Conservation (phyloP, 1,140 invertebrate genomes). For the Probaryconus sp. region DNA sequence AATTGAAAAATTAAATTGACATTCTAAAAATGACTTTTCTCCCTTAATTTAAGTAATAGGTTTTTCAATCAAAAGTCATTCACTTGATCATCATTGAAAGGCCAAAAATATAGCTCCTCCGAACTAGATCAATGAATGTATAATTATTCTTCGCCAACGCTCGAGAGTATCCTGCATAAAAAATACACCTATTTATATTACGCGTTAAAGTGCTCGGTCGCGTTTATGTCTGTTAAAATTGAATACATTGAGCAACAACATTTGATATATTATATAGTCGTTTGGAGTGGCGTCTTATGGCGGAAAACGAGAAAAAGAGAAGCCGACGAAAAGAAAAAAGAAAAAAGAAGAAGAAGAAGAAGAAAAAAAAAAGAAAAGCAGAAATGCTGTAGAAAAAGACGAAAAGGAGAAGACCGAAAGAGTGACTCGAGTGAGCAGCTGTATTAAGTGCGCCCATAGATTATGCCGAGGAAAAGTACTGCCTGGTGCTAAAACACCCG, state of each 20-base stretch:
- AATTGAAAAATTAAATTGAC: too few relatives aligned
- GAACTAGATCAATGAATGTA: slow-evolving; percentile 49
- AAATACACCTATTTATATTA: slow-evolving; percentile 57
- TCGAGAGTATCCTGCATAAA: slow-evolving; percentile 13
- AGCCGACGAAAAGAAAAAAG: slow-evolving; percentile 10
- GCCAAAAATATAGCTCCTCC: slow-evolving; percentile 36
- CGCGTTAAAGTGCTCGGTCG: slow-evolving; percentile 38
- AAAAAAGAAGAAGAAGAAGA: slow-evolving; percentile 31
- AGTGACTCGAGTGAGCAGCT: slow-evolving; percentile 71
- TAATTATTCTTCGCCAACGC: slow-evolving; percentile 33
- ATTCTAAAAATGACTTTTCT: too few relatives aligned
- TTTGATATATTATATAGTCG: slow-evolving; percentile 74
- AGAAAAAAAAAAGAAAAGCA: slow-evolving; percentile 5
- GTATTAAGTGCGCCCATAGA: slow-evolving; percentile 78
- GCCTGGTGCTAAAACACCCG: slow-evolving; percentile 70
- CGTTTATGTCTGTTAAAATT: slow-evolving; percentile 52
- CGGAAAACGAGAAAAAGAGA: slow-evolving; percentile 34
- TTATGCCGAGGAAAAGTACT: slow-evolving; percentile 69
- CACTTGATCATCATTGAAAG: slow-evolving; percentile 30
- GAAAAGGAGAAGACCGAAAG: slow-evolving; percentile 40
- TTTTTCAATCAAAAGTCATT: too few relatives aligned
- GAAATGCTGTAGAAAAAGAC: slow-evolving; percentile 17
- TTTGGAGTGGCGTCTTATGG: slow-evolving; percentile 68
- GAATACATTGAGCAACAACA: slow-evolving; percentile 52
- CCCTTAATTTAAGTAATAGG: too few relatives aligned